A percentile compares a stretch with the other conserved stretches of the same genome.
Evolutionary conservation across 2,113 vertebrate genomes (phyloP).

Genomic region (Ptyas mucosa): DNA sequence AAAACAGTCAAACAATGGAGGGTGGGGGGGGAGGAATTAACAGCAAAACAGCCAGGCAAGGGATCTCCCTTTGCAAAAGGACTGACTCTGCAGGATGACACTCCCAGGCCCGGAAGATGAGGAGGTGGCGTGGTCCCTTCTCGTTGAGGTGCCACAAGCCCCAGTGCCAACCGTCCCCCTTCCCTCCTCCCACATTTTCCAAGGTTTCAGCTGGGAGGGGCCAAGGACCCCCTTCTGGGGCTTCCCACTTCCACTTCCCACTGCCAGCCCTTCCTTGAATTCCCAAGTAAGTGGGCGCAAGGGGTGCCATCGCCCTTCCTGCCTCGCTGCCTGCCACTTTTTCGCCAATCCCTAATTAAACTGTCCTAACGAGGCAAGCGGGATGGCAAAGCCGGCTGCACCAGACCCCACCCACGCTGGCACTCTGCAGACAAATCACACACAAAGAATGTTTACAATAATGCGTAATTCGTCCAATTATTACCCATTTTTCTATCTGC

Average conservation of each 20-base stretch:
- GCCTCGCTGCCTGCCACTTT: background rate
- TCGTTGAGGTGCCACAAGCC: too few species aligned
- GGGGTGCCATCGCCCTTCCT: rapidly evolving
- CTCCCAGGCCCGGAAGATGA: rapidly evolving
- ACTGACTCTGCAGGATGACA: rapidly evolving
- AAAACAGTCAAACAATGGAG: conserved; percentile 3
- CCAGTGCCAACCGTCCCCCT: too few species aligned
- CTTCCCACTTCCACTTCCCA: background rate
- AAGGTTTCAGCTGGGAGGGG: background rate
- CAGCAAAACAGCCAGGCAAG: conserved; percentile 17
- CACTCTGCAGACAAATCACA: conserved; percentile 66
- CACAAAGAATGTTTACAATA: conserved; percentile 78
- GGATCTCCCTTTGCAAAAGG: background rate
- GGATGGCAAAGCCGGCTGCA: conserved; percentile 49
- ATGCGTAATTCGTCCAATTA: conserved; percentile 79
- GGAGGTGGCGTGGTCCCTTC: background rate
- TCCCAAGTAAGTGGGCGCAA: background rate
- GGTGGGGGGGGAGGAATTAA: conserved; percentile 8
- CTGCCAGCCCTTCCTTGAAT: background rate
- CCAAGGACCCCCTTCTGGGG: background rate
- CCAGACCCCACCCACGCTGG: conserved; percentile 40
- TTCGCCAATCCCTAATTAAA: conserved; percentile 50
- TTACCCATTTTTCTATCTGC: conserved; percentile 80
- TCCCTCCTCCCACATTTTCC: background rate
- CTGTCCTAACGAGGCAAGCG: conserved; percentile 56